A percentile compares a stretch with the other conserved stretches of the same genome.
Evolutionary conservation across 1,140 invertebrate genomes (phyloP).

Genomic region (Notospermus geniculatus): DNA sequence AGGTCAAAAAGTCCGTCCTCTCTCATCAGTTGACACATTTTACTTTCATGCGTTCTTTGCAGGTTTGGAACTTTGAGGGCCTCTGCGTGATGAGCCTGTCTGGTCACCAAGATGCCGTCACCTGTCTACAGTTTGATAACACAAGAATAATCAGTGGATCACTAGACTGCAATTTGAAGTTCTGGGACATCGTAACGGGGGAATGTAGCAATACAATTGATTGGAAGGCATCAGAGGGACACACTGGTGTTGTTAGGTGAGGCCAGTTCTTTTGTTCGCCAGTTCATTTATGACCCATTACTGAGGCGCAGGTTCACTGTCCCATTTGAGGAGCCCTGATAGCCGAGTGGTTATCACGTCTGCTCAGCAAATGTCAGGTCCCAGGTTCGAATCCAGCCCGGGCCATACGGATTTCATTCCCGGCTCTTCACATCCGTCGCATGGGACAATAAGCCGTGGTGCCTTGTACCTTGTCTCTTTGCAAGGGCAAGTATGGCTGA

Average conservation of each 20-base stretch:
- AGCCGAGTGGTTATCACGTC: too few relatives aligned
- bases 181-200: conserved; percentile 58
- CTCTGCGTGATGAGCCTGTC: conserved; percentile 54
- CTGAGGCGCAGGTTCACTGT: too few relatives aligned
- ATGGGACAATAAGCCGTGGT: too few relatives aligned
- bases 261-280: neutral
- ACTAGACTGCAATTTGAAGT: conserved; percentile 59
- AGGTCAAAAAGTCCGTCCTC: too few relatives aligned
- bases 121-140: conserved; percentile 59
- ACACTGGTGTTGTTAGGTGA: conserved; percentile 58
- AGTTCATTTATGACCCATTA: too few relatives aligned
- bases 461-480: too few relatives aligned
- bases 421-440: too few relatives aligned
- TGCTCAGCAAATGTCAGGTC: too few relatives aligned
- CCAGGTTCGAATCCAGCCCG: too few relatives aligned
- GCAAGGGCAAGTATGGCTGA: too few relatives aligned
- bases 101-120: conserved; percentile 60
- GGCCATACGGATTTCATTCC: too few relatives aligned
- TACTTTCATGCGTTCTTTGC: conserved; percentile 7
- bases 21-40: neutral
- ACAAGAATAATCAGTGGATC: conserved; percentile 58
- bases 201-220: conserved; percentile 60
- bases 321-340: too few relatives aligned
- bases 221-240: conserved; percentile 62
- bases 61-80: conserved; percentile 58